Conservation (phyloP, 2,797 vertebrate genomes). For the Crocodylus rhombifer region DNA sequence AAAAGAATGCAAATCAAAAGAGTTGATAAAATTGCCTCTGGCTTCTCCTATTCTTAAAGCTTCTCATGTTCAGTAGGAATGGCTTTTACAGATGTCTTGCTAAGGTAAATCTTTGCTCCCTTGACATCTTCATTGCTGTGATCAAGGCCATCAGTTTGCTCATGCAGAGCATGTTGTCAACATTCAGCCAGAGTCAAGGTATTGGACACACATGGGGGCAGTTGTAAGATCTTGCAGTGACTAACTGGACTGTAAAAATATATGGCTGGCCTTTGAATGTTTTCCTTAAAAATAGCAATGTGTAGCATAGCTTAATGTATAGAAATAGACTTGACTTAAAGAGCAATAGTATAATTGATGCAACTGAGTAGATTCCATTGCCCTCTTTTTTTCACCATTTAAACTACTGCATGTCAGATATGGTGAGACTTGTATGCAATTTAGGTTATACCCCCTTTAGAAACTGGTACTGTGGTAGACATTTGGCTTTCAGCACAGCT, state of each 20-base stretch:
- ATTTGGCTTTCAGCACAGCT: background rate
- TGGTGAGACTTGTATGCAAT: background rate
- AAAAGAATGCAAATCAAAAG: background rate
- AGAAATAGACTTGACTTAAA: background rate
- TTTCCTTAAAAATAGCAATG: background rate
- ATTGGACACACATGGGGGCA: background rate
- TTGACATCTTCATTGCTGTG: background rate
- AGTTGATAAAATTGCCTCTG: conserved; percentile 12
- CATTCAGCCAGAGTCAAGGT: conserved; percentile 13
- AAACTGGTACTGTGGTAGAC: fast-evolving
- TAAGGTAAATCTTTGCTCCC: conserved; percentile 27
- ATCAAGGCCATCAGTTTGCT: background rate
- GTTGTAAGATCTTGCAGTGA: background rate
- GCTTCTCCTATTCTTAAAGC: background rate
- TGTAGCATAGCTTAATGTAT: background rate
- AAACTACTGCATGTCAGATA: background rate
- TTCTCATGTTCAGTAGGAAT: background rate
- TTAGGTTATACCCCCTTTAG: background rate
- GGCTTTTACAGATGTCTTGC: conserved; percentile 33
- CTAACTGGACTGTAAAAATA: background rate
- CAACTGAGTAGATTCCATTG: background rate
- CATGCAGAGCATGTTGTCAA: background rate
- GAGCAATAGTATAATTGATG: background rate
- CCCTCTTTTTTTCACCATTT: background rate
- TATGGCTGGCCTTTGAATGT: background rate